phyloP scores from a whole-genome alignment of 2,113 vertebrate genomes.

The Saccopteryx bilineata region DNA sequence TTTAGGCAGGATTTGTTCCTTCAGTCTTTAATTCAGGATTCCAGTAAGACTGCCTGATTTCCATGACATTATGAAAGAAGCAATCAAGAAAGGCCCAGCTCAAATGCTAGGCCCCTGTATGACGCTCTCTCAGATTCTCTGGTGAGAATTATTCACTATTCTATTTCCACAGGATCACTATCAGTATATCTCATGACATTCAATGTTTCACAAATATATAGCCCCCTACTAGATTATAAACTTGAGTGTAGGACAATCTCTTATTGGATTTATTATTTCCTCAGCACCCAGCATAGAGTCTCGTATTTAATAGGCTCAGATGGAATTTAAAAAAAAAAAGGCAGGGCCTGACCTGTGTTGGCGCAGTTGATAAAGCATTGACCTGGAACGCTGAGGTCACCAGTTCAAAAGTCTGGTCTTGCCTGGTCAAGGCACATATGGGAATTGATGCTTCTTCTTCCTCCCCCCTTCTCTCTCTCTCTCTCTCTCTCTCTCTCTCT shows the following conservation, averaged over 20 bases:
- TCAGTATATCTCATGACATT: background rate
- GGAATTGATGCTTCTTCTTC: too few relatives aligned
- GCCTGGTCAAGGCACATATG: too few relatives aligned
- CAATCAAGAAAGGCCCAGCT: background rate
- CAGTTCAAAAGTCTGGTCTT: too few relatives aligned
- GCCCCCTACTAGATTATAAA: background rate
- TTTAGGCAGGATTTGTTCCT: slow-evolving; percentile 26
- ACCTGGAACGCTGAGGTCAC: too few relatives aligned
- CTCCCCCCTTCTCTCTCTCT: too few relatives aligned
- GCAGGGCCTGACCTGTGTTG: background rate
- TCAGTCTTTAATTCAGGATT: background rate
- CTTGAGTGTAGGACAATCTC: background rate
- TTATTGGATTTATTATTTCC: background rate
- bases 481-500: too few relatives aligned
- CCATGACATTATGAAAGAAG: background rate
- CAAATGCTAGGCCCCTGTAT: background rate
- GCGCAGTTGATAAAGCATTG: too few relatives aligned
- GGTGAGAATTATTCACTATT: background rate
- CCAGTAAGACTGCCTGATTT: background rate
- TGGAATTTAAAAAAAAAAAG: background rate
- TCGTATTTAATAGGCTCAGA: background rate
- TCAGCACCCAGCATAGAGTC: background rate
- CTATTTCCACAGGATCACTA: background rate
- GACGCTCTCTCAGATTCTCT: background rate
- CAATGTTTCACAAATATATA: background rate